Conservation (phyloP, 2,888 invertebrate genomes). For the Eumerus sabulonum region DNA sequence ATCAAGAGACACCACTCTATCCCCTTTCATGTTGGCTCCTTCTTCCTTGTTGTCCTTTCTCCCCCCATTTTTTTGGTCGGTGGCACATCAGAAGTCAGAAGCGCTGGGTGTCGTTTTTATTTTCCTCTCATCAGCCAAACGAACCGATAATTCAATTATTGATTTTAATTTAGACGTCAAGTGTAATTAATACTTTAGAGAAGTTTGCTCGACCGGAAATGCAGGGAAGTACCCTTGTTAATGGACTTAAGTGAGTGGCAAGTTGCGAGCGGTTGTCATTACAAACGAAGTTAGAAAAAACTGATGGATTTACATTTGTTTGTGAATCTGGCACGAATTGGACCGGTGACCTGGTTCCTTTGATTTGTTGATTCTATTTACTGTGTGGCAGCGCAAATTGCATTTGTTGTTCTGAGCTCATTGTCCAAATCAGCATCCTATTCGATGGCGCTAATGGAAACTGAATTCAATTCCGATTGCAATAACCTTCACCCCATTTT, state of each 20-base stretch:
- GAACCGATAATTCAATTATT: slow-evolving; percentile 58
- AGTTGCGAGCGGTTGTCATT: not conserved
- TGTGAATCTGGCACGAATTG: too few relatives aligned
- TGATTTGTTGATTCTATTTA: too few relatives aligned
- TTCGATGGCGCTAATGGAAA: slow-evolving; percentile 30
- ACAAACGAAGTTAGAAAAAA: too few relatives aligned
- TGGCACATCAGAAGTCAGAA: slow-evolving; percentile 35
- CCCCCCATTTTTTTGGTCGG: too few relatives aligned
- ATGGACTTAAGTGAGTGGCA: slow-evolving; percentile 27
- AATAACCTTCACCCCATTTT: not conserved
- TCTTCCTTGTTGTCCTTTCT: not conserved
- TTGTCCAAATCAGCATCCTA: not conserved
- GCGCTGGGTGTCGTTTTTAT: not conserved
- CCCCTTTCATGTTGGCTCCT: not conserved
- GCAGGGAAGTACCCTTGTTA: slow-evolving; percentile 51
- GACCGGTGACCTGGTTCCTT: too few relatives aligned
- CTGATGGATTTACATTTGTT: too few relatives aligned
- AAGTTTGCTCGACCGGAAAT: slow-evolving; percentile 50
- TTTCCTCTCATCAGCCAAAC: not conserved
- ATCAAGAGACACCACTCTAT: slow-evolving; percentile 19
- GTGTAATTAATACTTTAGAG: slow-evolving; percentile 57
- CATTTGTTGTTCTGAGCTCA: too few relatives aligned
- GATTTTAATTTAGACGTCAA: slow-evolving; percentile 58
- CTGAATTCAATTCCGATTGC: slow-evolving; percentile 9
- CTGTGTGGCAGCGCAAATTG: too few relatives aligned